A percentile compares a stretch with the other conserved stretches of the same genome.
Evolutionary conservation across 2,888 invertebrate genomes (phyloP).

Genomic region (Archips crataeganus): DNA sequence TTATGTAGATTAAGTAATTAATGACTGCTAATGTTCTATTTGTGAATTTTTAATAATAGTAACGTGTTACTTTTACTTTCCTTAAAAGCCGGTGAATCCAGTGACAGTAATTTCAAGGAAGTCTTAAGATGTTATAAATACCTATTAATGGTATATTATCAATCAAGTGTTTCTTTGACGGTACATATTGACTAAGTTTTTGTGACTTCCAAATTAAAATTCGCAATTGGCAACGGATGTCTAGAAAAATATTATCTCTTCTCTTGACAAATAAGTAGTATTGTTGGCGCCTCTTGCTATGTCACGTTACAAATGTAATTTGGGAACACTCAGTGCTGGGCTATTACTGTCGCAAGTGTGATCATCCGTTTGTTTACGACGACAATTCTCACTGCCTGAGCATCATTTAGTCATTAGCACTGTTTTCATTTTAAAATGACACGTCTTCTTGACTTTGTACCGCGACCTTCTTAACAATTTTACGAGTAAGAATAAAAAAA

Average conservation of each 20-base stretch:
- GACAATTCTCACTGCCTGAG: constrained; percentile 33
- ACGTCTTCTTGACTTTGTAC: constrained; percentile 23
- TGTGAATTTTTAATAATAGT: background rate
- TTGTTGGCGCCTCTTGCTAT: constrained; percentile 32
- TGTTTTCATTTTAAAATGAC: constrained; percentile 15
- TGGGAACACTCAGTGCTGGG: constrained; percentile 61
- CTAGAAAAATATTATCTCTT: constrained; percentile 5
- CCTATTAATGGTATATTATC: background rate
- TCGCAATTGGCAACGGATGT: background rate
- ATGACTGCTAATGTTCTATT: background rate
- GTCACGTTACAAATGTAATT: constrained; percentile 56
- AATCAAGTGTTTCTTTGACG: background rate
- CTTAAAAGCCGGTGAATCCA: background rate
- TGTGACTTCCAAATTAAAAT: background rate
- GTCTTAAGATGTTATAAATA: background rate
- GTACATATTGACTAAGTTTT: background rate
- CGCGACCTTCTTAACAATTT: constrained; percentile 8
- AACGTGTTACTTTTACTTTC: background rate
- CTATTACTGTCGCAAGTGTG: constrained; percentile 63
- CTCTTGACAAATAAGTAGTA: constrained; percentile 24
- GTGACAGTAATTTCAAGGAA: background rate
- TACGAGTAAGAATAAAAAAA: background rate
- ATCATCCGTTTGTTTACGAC: constrained; percentile 42
- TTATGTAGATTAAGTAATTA: background rate
- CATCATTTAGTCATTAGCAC: constrained; percentile 35